These are phyloP conservation scores for Manduca sexta DNA, from an alignment of 1,140 invertebrate species.

Conservation along the genomic window DNA sequence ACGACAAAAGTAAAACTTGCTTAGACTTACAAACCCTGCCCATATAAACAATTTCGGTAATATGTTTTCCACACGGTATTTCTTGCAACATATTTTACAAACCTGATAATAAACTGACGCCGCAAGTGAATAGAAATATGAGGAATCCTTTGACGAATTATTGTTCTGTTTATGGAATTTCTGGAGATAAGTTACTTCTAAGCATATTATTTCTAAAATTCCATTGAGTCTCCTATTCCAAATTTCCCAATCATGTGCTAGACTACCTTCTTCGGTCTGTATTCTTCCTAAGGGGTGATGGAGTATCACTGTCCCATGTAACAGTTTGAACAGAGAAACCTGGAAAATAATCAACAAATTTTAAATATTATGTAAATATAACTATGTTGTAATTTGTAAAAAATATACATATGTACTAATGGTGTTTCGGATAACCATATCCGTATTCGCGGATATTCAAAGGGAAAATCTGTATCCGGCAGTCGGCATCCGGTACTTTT, in stretches of 20 bases:
- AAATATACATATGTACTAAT: too few species aligned
- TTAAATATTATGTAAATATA: too few species aligned
- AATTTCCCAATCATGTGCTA: slow-evolving; percentile 37
- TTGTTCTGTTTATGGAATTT: slow-evolving; percentile 35
- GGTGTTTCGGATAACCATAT: too few species aligned
- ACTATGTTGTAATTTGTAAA: too few species aligned
- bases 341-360: slow-evolving; percentile 24
- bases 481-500: too few species aligned
- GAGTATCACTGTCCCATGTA: slow-evolving; percentile 31
- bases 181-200: slow-evolving; percentile 40
- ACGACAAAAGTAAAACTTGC: too few species aligned
- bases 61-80: too few species aligned
- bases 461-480: too few species aligned
- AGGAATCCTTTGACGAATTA: slow-evolving; percentile 12
- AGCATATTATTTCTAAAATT: slow-evolving; percentile 47
- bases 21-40: too few species aligned
- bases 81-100: not conserved
- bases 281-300: slow-evolving; percentile 41
- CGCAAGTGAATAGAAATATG: slow-evolving; percentile 37
- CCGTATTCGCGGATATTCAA: too few species aligned
- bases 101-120: slow-evolving; percentile 52
- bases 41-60: too few species aligned
- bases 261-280: slow-evolving; percentile 29
- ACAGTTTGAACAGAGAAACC: slow-evolving; percentile 38
- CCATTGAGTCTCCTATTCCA: slow-evolving; percentile 49